These are phyloP conservation scores for Bombus waltoni DNA, from an alignment of 1,140 invertebrate species.

Conservation along the genomic window DNA sequence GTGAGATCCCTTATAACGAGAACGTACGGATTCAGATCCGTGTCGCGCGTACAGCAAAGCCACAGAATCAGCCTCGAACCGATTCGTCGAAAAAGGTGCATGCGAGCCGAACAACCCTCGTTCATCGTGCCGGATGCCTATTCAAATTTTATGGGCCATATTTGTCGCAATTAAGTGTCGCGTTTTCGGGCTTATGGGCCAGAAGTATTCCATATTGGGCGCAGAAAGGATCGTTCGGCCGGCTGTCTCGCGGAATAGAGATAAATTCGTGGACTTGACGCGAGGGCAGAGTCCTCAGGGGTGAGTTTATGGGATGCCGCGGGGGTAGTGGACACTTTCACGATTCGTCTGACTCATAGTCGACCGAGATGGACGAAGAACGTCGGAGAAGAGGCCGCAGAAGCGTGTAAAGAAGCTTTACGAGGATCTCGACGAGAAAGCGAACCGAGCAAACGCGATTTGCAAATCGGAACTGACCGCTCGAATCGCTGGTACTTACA, in stretches of 20 bases:
- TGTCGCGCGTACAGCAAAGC: too few relatives aligned
- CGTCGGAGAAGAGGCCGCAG: not conserved
- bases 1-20: too few relatives aligned
- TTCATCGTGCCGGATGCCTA: slow-evolving; percentile 74
- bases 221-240: slow-evolving; percentile 32
- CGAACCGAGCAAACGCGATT: slow-evolving; percentile 61
- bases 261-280: slow-evolving; percentile 68
- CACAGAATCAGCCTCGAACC: not conserved
- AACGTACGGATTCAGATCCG: too few relatives aligned
- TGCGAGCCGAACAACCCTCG: not conserved
- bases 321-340: slow-evolving; percentile 47
- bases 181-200: slow-evolving; percentile 74
- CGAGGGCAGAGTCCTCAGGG: slow-evolving; percentile 29
- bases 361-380: slow-evolving; percentile 32
- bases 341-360: slow-evolving; percentile 73
- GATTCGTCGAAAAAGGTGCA: slow-evolving; percentile 1
- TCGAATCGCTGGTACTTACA: slow-evolving; percentile 58
- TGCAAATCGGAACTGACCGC: slow-evolving; percentile 66
- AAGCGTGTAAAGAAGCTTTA: slow-evolving; percentile 63
- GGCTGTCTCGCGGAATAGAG: slow-evolving; percentile 64
- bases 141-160: slow-evolving; percentile 81
- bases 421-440: slow-evolving; percentile 61
- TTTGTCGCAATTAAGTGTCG: slow-evolving; percentile 81
- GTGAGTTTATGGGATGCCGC: slow-evolving; percentile 53
- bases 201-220: slow-evolving; percentile 77